Percentiles rank a stretch among this genome's conserved stretches.
Evolutionary conservation across 2,113 vertebrate genomes (phyloP).

Genomic region (Cavia aperea): DNA sequence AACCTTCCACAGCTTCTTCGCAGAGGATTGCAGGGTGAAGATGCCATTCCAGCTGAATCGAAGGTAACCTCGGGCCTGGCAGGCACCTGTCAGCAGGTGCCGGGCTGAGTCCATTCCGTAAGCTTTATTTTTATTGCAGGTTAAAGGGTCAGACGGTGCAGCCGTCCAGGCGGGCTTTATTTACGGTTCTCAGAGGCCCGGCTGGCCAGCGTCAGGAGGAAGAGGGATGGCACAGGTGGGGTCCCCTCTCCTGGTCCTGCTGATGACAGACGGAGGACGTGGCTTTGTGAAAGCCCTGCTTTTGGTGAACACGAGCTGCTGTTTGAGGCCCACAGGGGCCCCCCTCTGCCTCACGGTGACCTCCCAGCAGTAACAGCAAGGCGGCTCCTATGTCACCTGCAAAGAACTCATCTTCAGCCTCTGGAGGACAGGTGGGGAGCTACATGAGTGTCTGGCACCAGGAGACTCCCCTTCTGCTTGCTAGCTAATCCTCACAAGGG

Average conservation of each 20-base stretch:
- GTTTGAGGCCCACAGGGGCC: slow-evolving; percentile 15
- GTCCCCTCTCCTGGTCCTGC: slow-evolving; percentile 16
- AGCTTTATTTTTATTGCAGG: slow-evolving; percentile 82
- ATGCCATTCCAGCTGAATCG: slow-evolving; percentile 79
- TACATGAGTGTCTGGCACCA: neutral
- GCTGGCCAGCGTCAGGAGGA: slow-evolving; percentile 69
- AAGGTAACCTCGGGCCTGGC: slow-evolving; percentile 78
- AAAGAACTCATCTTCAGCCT: neutral
- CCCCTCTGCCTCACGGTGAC: neutral
- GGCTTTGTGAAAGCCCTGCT: slow-evolving; percentile 46
- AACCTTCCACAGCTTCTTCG: slow-evolving; percentile 70
- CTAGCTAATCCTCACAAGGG: neutral
- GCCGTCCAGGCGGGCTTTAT: slow-evolving; percentile 76
- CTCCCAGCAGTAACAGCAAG: neutral
- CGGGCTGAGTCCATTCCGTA: slow-evolving; percentile 74
- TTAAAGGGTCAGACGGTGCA: slow-evolving; percentile 81
- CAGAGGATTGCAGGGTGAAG: slow-evolving; percentile 71
- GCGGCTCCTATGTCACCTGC: neutral
- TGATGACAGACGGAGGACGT: slow-evolving; percentile 75
- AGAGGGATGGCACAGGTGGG: slow-evolving; percentile 74
- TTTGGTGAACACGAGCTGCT: slow-evolving; percentile 60
- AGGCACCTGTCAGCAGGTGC: slow-evolving; percentile 82
- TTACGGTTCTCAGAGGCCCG: slow-evolving; percentile 76
- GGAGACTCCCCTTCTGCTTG: neutral
- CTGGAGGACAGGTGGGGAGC: neutral